Evolutionary conservation across 2,888 invertebrate genomes (phyloP).

Genomic region (Odontomyia ornata): DNA sequence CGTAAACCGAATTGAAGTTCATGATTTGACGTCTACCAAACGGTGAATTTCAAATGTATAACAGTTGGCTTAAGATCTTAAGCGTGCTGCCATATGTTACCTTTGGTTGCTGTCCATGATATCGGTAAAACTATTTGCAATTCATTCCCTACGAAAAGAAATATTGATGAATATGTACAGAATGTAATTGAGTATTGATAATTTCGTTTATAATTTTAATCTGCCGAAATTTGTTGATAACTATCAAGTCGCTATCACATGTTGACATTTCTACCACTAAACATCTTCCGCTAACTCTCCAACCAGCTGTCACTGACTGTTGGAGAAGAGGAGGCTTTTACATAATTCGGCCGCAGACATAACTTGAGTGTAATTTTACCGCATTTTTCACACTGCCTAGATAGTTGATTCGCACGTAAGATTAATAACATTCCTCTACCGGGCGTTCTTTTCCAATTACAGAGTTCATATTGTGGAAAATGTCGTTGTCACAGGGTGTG

Average conservation of each 20-base stretch:
- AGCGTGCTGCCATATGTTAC: too few relatives aligned
- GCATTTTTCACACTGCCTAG: constrained; percentile 17
- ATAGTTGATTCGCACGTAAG: neutral
- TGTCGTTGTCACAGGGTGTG: constrained; percentile 62
- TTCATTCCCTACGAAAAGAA: too few relatives aligned
- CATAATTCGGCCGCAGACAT: constrained; percentile 36
- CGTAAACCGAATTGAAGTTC: neutral
- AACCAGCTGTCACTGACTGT: constrained; percentile 16
- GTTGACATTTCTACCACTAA: constrained; percentile 16
- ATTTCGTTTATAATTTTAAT: too few relatives aligned
- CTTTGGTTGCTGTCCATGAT: too few relatives aligned
- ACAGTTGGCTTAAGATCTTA: too few relatives aligned
- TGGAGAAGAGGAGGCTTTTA: constrained; percentile 38
- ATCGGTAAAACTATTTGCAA: too few relatives aligned
- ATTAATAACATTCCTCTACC: neutral
- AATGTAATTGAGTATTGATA: too few relatives aligned
- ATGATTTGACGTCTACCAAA: too few relatives aligned
- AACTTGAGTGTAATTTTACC: constrained; percentile 28
- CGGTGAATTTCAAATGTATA: too few relatives aligned
- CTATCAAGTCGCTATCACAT: too few relatives aligned
- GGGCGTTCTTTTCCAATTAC: constrained; percentile 21
- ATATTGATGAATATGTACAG: too few relatives aligned
- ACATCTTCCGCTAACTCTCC: neutral
- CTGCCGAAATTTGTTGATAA: too few relatives aligned
- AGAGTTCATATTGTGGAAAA: constrained; percentile 47